phyloP scores from a whole-genome alignment of 2,113 vertebrate genomes.

The Chrysemys picta region DNA sequence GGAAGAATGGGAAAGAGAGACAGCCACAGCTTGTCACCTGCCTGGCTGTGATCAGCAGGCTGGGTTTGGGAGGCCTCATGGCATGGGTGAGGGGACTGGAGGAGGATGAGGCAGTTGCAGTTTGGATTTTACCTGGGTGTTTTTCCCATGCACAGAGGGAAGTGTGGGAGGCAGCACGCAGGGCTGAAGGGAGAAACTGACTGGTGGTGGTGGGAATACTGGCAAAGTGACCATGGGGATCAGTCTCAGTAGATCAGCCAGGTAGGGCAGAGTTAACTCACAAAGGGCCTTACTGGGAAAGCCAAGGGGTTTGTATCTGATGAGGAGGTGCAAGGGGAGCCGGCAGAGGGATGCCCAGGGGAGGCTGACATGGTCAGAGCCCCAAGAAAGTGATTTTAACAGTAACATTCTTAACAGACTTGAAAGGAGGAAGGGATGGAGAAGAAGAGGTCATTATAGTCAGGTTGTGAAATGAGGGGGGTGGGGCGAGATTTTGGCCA shows the following conservation, averaged over 20 bases:
- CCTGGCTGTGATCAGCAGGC: background rate
- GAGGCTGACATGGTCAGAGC: background rate
- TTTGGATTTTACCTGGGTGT: background rate
- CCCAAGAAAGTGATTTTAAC: background rate
- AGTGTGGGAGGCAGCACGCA: background rate
- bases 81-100: background rate
- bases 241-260: fast-evolving
- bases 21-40: background rate
- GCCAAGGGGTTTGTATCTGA: fast-evolving
- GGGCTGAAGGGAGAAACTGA: background rate
- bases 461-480: background rate
- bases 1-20: background rate
- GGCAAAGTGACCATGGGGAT: background rate
- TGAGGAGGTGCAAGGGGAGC: background rate
- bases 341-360: background rate
- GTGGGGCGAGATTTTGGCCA: background rate
- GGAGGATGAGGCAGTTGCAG: background rate
- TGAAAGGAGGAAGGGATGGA: background rate
- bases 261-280: background rate
- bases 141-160: background rate
- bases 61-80: background rate
- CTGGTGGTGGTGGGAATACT: background rate
- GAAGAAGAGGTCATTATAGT: fast-evolving
- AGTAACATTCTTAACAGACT: fast-evolving
- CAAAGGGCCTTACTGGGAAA: background rate